Conservation (phyloP, 2,888 invertebrate species). For the Zygogramma bicolorata region DNA sequence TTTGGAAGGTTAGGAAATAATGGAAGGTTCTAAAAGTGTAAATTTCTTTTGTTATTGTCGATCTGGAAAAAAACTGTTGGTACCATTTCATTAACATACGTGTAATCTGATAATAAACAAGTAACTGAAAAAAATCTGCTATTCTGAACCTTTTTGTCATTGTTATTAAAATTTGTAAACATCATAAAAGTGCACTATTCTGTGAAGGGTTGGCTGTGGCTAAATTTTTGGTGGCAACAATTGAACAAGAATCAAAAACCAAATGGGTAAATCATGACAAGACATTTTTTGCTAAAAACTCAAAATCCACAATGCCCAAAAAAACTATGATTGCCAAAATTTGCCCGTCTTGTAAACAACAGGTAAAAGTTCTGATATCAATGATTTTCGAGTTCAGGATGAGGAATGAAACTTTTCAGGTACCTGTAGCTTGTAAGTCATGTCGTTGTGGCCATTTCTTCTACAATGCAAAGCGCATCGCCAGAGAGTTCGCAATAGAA, state of each 20-base stretch:
- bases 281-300: constrained; percentile 7
- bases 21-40: neutral
- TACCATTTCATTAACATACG: no score
- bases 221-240: neutral
- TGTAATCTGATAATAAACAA: no score
- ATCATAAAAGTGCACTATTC: neutral
- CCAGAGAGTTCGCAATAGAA: constrained; percentile 67
- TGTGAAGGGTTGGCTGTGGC: neutral
- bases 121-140: no score
- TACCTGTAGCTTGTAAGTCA: constrained; percentile 86
- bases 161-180: no score
- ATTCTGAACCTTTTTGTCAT: no score
- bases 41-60: neutral
- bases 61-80: no score
- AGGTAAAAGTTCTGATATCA: neutral
- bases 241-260: constrained; percentile 12
- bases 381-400: neutral
- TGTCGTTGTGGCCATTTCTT: constrained; percentile 88
- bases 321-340: constrained; percentile 60
- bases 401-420: constrained; percentile 66
- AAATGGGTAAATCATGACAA: constrained; percentile 36
- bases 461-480: constrained; percentile 75
- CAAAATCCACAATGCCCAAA: constrained; percentile 47
- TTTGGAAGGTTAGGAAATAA: neutral
- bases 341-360: constrained; percentile 60